These are phyloP conservation scores for Pyrrhia umbra DNA, from an alignment of 2,888 invertebrate genomes.

Conservation along the genomic window DNA sequence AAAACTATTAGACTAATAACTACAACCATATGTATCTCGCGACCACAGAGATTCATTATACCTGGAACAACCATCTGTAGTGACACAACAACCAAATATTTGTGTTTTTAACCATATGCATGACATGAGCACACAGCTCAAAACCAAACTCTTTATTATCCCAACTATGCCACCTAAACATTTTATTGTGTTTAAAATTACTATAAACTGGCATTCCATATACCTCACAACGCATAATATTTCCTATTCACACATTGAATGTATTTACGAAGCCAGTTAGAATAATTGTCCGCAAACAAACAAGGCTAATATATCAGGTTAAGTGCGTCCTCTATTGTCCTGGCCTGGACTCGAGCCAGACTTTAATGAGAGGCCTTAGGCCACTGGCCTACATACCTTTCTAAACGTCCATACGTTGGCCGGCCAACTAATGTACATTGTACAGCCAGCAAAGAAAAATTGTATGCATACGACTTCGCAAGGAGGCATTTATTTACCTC, in stretches of 20 bases:
- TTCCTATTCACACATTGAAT: constrained; percentile 6
- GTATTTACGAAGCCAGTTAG: constrained; percentile 15
- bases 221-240: background rate
- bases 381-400: constrained; percentile 16
- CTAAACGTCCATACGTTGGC: constrained; percentile 4
- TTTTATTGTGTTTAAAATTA: background rate
- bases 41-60: too few species aligned
- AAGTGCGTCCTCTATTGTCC: constrained; percentile 54
- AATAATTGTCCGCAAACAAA: constrained; percentile 48
- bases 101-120: too few species aligned
- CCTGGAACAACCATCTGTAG: too few species aligned
- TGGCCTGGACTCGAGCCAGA: constrained; percentile 54
- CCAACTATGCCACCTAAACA: background rate
- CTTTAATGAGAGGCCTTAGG: constrained; percentile 51
- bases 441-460: background rate
- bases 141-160: too few species aligned
- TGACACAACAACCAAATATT: too few species aligned
- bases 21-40: too few species aligned
- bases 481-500: too few species aligned
- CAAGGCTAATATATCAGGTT: constrained; percentile 53
- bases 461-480: too few species aligned
- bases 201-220: background rate
- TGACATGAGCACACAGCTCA: too few species aligned
- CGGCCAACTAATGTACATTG: background rate
- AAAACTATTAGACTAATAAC: too few species aligned